Conservation (phyloP, 2,113 vertebrate genomes). For the Sclerurus mexicanus region DNA sequence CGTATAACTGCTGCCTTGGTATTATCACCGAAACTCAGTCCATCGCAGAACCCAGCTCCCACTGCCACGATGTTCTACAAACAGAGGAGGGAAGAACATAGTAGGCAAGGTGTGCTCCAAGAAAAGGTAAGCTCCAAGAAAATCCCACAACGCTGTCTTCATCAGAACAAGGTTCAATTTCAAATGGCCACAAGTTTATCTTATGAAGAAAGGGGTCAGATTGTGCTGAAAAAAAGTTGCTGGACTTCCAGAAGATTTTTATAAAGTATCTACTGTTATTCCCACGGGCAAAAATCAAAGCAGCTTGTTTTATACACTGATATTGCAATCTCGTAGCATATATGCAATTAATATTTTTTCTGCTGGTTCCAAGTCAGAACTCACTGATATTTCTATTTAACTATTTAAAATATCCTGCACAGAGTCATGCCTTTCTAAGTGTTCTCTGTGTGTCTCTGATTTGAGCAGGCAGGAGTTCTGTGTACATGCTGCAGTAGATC, state of each 20-base stretch:
- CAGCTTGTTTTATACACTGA: background rate
- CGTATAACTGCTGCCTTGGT: slow-evolving; percentile 89
- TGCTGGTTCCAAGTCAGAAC: background rate
- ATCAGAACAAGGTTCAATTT: background rate
- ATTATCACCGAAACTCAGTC: slow-evolving; percentile 81
- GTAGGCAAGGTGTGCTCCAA: background rate
- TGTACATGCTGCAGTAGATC: background rate
- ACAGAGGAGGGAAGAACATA: background rate
- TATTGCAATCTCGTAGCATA: fast-evolving
- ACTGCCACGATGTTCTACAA: slow-evolving; percentile 85
- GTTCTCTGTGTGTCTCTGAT: background rate
- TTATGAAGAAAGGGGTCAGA: background rate
- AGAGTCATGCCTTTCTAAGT: background rate
- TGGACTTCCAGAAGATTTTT: background rate
- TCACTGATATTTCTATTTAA: background rate
- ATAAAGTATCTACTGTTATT: background rate
- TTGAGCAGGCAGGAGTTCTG: background rate
- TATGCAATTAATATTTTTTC: background rate
- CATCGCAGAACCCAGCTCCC: slow-evolving; percentile 87
- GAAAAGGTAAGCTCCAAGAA: background rate
- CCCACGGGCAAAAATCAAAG: background rate
- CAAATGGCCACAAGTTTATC: background rate
- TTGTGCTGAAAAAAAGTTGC: background rate
- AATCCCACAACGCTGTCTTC: background rate
- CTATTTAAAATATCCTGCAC: background rate